Conservation (phyloP, 2,113 vertebrate genomes). For the Ginglymostoma cirratum region DNA sequence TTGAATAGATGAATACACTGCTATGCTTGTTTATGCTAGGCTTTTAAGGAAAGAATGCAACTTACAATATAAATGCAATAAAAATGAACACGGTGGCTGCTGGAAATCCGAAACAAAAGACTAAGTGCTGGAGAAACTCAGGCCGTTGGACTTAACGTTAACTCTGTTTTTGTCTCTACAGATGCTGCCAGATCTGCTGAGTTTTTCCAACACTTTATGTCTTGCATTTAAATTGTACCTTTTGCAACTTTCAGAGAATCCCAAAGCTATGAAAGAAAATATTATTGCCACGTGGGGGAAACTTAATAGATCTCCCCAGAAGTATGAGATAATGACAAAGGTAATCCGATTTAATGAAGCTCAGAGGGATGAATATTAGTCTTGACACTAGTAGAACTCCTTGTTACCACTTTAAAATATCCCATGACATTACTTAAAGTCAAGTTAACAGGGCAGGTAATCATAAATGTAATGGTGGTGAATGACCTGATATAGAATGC, state of each 20-base stretch:
- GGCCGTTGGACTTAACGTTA: no score
- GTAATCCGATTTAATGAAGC: neutral
- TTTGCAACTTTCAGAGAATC: neutral
- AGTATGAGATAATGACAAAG: neutral
- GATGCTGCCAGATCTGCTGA: no score
- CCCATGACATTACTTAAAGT: neutral
- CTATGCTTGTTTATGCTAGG: neutral
- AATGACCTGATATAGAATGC: neutral
- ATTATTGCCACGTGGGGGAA: neutral
- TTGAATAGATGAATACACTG: neutral
- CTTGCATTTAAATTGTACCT: neutral
- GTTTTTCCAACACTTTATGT: no score
- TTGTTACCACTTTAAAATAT: no score
- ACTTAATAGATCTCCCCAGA: neutral
- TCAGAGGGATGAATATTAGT: neutral
- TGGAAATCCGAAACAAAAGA: no score
- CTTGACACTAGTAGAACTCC: neutral
- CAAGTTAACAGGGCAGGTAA: neutral
- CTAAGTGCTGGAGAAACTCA: no score
- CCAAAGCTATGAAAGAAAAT: neutral
- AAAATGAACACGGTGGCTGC: no score
- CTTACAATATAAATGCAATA: neutral
- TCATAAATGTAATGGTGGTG: neutral
- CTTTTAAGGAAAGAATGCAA: neutral
- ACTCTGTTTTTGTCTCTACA: no score